Percentiles rank a stretch among this genome's conserved stretches.
These are phyloP conservation scores for Carpatolechia fugitivella DNA, from an alignment of 2,888 invertebrate species.

Conservation along the genomic window DNA sequence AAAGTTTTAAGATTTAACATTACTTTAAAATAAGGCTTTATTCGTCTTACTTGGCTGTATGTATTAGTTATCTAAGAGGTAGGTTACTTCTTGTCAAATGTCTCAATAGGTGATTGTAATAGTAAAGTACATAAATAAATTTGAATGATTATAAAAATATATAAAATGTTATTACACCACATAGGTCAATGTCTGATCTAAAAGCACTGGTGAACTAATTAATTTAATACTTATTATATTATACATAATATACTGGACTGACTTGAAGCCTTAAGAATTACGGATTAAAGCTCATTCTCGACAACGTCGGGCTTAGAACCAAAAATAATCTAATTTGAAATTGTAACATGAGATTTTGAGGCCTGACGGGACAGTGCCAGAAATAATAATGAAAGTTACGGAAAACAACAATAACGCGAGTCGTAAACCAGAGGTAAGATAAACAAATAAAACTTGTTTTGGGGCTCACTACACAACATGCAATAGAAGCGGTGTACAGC, in stretches of 20 bases:
- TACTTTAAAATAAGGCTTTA: too few species aligned
- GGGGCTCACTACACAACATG: constrained; percentile 69
- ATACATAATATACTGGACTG: constrained; percentile 29
- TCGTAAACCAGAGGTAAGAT: constrained; percentile 62
- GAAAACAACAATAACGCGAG: constrained; percentile 56
- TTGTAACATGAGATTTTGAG: constrained; percentile 40
- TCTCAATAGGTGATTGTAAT: too few species aligned
- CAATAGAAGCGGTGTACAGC: constrained; percentile 67
- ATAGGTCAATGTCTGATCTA: background rate
- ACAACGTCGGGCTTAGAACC: constrained; percentile 32
- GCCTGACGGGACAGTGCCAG: constrained; percentile 49
- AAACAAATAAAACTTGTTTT: constrained; percentile 74
- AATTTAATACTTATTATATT: constrained; percentile 5
- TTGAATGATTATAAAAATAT: too few species aligned
- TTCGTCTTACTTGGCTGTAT: too few species aligned
- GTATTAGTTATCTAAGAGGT: too few species aligned
- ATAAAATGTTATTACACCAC: too few species aligned
- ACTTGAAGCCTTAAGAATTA: constrained; percentile 45
- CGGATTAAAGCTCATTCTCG: constrained; percentile 49
- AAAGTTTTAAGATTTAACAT: too few species aligned
- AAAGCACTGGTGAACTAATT: background rate
- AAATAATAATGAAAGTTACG: constrained; percentile 56
- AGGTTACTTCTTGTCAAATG: too few species aligned
- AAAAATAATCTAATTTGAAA: constrained; percentile 23
- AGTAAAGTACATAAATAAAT: too few species aligned